These are phyloP conservation scores for Smutsia gigantea DNA, from an alignment of 2,797 vertebrate genomes.

Conservation along the genomic window DNA sequence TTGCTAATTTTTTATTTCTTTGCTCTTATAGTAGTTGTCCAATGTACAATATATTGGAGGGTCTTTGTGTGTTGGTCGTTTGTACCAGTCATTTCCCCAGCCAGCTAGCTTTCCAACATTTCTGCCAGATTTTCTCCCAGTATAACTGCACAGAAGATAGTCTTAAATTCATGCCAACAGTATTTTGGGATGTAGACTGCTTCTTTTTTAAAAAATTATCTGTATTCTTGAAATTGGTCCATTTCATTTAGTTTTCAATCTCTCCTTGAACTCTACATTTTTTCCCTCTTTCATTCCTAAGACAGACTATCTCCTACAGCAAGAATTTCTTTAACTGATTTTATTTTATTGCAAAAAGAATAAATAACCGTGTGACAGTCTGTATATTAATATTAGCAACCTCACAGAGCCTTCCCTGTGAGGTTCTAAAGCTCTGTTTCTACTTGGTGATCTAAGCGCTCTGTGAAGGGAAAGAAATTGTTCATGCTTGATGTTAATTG, in stretches of 20 bases:
- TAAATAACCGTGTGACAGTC: neutral
- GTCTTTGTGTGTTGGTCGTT: neutral
- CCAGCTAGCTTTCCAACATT: neutral
- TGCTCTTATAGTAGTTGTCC: neutral
- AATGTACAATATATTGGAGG: neutral
- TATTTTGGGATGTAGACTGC: neutral
- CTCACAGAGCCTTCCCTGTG: neutral
- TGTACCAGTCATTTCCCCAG: neutral
- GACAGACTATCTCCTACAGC: neutral
- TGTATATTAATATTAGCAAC: slow-evolving; percentile 18
- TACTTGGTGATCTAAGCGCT: neutral
- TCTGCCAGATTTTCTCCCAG: slow-evolving; percentile 6
- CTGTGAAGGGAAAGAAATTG: neutral
- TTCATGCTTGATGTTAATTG: neutral
- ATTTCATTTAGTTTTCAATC: slow-evolving; percentile 3
- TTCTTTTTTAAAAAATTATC: neutral
- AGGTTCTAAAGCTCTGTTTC: neutral
- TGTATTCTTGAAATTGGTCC: slow-evolving; percentile 26
- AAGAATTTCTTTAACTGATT: slow-evolving; percentile 17
- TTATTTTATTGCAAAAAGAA: slow-evolving; percentile 16
- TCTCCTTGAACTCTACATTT: neutral
- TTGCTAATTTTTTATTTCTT: slow-evolving; percentile 40
- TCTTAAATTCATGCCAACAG: neutral
- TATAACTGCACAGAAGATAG: neutral
- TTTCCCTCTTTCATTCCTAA: neutral